These are phyloP conservation scores for Yponomeuta plumbellus DNA, from an alignment of 2,888 invertebrate genomes.

Conservation along the genomic window DNA sequence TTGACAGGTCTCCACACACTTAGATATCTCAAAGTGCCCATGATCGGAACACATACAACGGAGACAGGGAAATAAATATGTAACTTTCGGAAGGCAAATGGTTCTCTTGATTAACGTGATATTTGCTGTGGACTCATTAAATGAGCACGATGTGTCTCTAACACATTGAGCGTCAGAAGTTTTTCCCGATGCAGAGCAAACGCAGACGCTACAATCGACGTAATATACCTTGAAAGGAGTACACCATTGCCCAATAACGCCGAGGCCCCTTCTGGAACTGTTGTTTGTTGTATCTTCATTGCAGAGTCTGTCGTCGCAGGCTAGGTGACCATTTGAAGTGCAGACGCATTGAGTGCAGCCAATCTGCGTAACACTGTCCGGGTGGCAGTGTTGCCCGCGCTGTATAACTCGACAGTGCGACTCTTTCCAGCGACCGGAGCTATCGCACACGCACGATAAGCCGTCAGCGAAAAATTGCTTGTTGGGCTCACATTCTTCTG, in stretches of 20 bases:
- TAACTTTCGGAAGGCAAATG: slow-evolving; percentile 56
- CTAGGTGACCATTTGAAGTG: slow-evolving; percentile 44
- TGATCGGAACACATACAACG: slow-evolving; percentile 56
- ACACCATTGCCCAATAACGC: slow-evolving; percentile 35
- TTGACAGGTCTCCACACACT: slow-evolving; percentile 53
- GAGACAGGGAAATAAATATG: slow-evolving; percentile 57
- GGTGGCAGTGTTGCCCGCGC: slow-evolving; percentile 41
- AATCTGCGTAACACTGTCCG: slow-evolving; percentile 51
- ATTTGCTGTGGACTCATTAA: slow-evolving; percentile 25
- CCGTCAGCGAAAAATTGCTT: slow-evolving; percentile 49
- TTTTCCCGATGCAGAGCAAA: slow-evolving; percentile 55
- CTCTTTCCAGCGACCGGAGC: slow-evolving; percentile 46
- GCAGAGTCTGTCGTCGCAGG: slow-evolving; percentile 46
- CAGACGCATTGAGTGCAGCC: slow-evolving; percentile 60
- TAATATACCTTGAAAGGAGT: slow-evolving; percentile 55
- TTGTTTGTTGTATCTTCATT: slow-evolving; percentile 19
- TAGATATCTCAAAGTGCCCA: slow-evolving; percentile 45
- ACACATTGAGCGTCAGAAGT: slow-evolving; percentile 55
- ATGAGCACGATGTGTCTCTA: slow-evolving; percentile 43
- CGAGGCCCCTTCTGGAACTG: slow-evolving; percentile 6
- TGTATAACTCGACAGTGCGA: slow-evolving; percentile 38
- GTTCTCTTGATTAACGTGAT: slow-evolving; percentile 32
- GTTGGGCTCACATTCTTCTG: slow-evolving; percentile 55
- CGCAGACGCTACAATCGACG: slow-evolving; percentile 56
- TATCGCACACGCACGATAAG: slow-evolving; percentile 49